Base-by-base conservation (phyloP, 2,888 invertebrate species). In the Drosophila nigricruria region DNA sequence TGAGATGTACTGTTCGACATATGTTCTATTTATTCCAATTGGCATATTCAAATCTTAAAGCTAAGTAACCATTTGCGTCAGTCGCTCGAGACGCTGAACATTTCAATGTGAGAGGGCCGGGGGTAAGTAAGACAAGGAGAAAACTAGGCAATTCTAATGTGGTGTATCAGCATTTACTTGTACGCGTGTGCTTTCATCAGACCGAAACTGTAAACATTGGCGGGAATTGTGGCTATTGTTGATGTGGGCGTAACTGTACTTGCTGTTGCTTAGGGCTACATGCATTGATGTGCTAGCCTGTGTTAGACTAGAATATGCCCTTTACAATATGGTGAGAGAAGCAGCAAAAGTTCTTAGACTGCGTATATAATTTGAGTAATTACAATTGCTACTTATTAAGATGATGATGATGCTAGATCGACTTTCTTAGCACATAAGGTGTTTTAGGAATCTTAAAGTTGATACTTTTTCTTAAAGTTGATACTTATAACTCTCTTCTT, bases 181-280 rank as follows among this genome's bases (percentile, higher is more conserved):
- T 62, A 60, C 53, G 30, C 23, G 34, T 36, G 40, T 53, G 42
- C 43, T 30, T 47, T 30, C 45, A 50, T 9, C 63, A 67, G 67
- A 65, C 49, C 63, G 52, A 56, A 65, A 67, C 69, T 60, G 87
- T 68, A 84, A 84, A 78, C 74, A 73, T 53, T 64, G 42, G 10
- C 52, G 16, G 32, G 20, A 36, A 38, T 38, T 12, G 43, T 32
- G 34, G 34, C 40, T 54, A 43, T 54, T 52, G 56, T 54, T 60
- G 59, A 52, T 56, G 50, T 52, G 53, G 36, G 8, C 30, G 18
- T 43, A 49, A 42, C 49, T 59, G 9, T 45, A 42, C 27, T 42
- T 18, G 27, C n/a, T 45, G 16, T 40, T n/a, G 50, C 5, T 18
- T 32, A 27, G 60, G 23, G 30, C 38, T 63, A 10, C 1, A n/a